Conservation (phyloP, 2,113 vertebrate genomes). For the Phalacrocorax brasilianus region DNA sequence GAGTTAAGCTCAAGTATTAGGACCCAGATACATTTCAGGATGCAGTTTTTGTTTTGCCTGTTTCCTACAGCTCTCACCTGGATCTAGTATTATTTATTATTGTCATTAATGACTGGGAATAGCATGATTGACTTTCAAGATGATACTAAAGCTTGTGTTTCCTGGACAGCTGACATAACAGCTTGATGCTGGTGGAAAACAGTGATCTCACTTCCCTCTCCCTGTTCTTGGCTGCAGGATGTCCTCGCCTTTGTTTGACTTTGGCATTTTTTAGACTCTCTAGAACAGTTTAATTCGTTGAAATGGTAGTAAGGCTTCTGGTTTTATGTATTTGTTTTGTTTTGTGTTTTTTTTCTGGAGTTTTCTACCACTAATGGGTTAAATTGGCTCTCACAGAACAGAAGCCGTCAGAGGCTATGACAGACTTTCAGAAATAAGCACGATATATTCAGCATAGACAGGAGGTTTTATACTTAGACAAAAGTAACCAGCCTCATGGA, state of each 20-base stretch:
- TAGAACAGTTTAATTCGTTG: not conserved
- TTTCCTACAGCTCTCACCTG: conserved; percentile 23
- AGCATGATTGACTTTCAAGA: not conserved
- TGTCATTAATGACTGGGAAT: conserved; percentile 43
- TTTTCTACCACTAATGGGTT: not conserved
- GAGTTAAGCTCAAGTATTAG: not conserved
- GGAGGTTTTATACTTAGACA: not conserved
- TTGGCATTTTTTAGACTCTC: not conserved
- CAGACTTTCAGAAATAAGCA: not conserved
- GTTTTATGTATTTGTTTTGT: not conserved
- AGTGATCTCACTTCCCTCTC: conserved; percentile 64
- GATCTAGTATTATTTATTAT: not conserved
- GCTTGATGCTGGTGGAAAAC: conserved; percentile 58
- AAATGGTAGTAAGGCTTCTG: not conserved
- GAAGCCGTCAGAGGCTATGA: not conserved
- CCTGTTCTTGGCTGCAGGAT: not conserved
- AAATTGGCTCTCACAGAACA: not conserved
- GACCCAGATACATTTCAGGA: not conserved
- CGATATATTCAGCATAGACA: not conserved
- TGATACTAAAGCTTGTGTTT: conserved; percentile 10
- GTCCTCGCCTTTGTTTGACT: not conserved
- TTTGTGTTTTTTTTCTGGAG: not conserved
- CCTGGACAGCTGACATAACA: conserved; percentile 66
- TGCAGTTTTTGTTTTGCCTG: not conserved
- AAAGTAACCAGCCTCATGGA: not conserved